A percentile compares a stretch with the other conserved stretches of the same genome.
Evolutionary conservation across 2,797 vertebrate species (phyloP).

Genomic region (Peromyscus attwateri): DNA sequence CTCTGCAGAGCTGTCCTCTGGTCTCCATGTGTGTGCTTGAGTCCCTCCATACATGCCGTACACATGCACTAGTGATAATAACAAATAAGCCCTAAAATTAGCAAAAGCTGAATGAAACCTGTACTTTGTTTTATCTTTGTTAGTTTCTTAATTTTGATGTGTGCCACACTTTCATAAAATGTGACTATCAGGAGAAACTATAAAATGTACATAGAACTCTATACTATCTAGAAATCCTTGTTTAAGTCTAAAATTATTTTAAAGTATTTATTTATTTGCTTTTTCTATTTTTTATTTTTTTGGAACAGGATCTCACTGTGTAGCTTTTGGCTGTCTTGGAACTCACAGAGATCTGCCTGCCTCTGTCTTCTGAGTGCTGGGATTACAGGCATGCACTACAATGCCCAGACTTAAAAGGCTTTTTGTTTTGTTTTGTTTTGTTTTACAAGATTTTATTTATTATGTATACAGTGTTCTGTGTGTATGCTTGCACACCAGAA

Average conservation of each 20-base stretch:
- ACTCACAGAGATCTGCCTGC: not conserved
- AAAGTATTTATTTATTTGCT: not conserved
- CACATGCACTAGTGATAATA: not conserved
- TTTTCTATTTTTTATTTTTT: not conserved
- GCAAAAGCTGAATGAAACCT: not conserved
- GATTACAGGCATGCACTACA: not conserved
- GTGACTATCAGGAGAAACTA: not conserved
- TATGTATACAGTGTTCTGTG: no score
- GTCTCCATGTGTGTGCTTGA: not conserved
- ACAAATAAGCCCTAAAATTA: not conserved
- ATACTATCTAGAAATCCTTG: not conserved
- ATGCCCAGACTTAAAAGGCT: not conserved
- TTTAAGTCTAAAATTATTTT: slow-evolving; percentile 45
- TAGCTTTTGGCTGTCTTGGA: not conserved
- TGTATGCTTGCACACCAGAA: no score
- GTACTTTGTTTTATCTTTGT: not conserved
- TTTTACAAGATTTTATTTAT: no score
- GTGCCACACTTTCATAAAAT: not conserved
- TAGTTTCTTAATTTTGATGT: slow-evolving; percentile 6
- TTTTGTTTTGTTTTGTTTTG: no score
- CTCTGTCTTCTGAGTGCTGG: not conserved
- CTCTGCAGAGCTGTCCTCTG: not conserved
- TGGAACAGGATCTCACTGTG: not conserved
- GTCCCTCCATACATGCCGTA: not conserved
- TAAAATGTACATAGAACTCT: not conserved